Evolutionary conservation across 1,140 invertebrate genomes (phyloP), one percentile per base, ranked within the genome.

Genomic region (Temnothorax curvispinosus): DNA sequence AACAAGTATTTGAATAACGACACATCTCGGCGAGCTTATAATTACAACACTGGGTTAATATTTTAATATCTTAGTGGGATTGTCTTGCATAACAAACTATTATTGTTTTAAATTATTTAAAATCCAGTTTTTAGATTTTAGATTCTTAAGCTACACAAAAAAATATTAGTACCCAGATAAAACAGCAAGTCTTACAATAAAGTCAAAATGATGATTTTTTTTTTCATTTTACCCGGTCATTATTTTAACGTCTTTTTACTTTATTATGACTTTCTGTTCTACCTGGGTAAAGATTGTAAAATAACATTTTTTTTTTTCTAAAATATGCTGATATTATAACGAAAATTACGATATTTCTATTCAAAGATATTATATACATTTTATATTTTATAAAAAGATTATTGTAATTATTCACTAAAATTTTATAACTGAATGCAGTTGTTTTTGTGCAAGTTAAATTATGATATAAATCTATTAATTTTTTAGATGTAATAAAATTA

Each of bases 1-100:
- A 67, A 67, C 38, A 44, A 67, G 64, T 38, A 44, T 41, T 65
- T 65, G 64, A 41, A 38, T 67, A 67, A 67, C 21, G 64, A 67
- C 64, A 65, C 27, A 65, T 64, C 27, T 27, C 15, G 32, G 60
- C 62, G 35, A 67, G 18, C 38, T n/a, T 44, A 27, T 27, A 18
- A 67, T 67, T 67, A 44, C 38, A 21, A 44, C 64, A 44, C 5
- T 7, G 9, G n/a, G 5, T 67, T 67, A 41, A 18, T 41, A 44
- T 41, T 67, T 67, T 67, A 41, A 41, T 65, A 44, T 67, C 3
- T 41, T 44, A 21, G 2, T 13, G 5, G 5, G 21, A 67, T 21
- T 44, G 11, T 13, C 4, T 67, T 67, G 21, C n/a, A 13, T 41
- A 44, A 67, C 0, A 65, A 41, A 32, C 11, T 60, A n/a, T 21